Conservation (phyloP, 35 echinoderm and acorn worm species). For the Ophiothrix spiculata region DNA sequence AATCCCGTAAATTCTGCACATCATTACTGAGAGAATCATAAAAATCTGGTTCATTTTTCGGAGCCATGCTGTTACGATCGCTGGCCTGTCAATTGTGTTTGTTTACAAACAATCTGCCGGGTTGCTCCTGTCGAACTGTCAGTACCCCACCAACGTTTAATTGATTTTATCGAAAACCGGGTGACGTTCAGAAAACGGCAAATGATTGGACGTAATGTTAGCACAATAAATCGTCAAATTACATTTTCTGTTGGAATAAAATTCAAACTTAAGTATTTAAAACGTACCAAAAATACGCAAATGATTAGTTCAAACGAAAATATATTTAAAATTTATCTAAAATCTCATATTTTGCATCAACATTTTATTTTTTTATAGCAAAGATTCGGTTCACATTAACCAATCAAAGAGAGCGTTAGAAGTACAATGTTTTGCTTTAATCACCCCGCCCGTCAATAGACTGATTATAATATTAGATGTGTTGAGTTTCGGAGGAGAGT, state of each 20-base stretch:
- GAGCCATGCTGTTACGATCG: constrained; percentile 15
- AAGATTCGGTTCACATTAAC: neutral
- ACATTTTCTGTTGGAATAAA: too few relatives aligned
- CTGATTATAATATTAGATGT: neutral
- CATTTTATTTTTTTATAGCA: neutral
- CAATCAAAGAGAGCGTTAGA: neutral
- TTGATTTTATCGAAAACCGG: neutral
- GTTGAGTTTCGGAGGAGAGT: neutral
- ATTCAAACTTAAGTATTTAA: too few relatives aligned
- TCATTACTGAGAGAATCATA: constrained; percentile 30
- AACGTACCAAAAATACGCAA: too few relatives aligned
- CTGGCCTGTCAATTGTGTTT: too few relatives aligned
- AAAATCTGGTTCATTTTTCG: constrained; percentile 9
- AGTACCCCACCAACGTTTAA: neutral
- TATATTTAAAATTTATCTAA: too few relatives aligned
- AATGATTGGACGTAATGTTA: neutral
- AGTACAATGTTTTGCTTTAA: neutral
- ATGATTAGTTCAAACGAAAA: too few relatives aligned
- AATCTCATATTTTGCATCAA: too few relatives aligned
- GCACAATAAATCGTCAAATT: neutral
- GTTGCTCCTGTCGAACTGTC: neutral
- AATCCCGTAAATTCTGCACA: constrained; percentile 24
- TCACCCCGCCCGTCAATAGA: neutral
- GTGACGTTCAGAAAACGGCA: neutral
- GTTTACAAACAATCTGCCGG: constrained; percentile 2